Base-by-base conservation (phyloP, 2,888 invertebrate genomes). In the Sclerodermus sp. region DNA sequence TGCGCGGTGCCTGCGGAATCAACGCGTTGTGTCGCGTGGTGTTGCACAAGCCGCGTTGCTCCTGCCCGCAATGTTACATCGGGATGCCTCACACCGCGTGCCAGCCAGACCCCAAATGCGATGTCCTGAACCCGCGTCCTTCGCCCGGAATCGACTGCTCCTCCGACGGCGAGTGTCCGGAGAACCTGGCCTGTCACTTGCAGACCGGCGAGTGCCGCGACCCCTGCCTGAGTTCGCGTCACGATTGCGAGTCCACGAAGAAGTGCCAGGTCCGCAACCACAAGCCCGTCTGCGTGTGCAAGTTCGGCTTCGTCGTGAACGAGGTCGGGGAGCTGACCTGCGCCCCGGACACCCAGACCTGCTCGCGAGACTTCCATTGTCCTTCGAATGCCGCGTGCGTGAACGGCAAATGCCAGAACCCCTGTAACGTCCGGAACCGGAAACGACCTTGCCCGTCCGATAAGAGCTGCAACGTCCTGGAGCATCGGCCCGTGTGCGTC, bases 201-300 rank as follows among this genome's bases (percentile, higher is more conserved):
- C 79, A 77, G 45, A 85, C 85, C 37, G 87, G 86, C 56, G 85
- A 88, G 73, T 93, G 93, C 71, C 85, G 85, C 58, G 90, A 92
- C 77, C 93, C 93, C 15, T 93, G 93, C 75, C 79, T 85, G 58
- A 81, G 80, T 60, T 83, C 85, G 30, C 82, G 84, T 57, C 85
- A 87, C 68, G 85, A 84, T 62, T 94, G 94, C 77, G 87, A 86
- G 62, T 83, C 85, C 65, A 90, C 91, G 78, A 93, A 93, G 78
- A 89, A 88, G 78, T 95, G 95, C 78, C 90, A 91, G 82, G 93
- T 93, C 30, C 86, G 90, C 64, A 87, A 88, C 69, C 94, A 94
- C 77, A 83, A 84, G 68, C 90, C 93, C 0, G 86, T 90, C 53
- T 95, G 95, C 79, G 90, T 93, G 18, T 95, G 94, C 80, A 90